Percentiles rank a stretch among this genome's conserved stretches.
Conservation (phyloP, 2,888 invertebrate genomes). For the Sthenelais limicola region DNA sequence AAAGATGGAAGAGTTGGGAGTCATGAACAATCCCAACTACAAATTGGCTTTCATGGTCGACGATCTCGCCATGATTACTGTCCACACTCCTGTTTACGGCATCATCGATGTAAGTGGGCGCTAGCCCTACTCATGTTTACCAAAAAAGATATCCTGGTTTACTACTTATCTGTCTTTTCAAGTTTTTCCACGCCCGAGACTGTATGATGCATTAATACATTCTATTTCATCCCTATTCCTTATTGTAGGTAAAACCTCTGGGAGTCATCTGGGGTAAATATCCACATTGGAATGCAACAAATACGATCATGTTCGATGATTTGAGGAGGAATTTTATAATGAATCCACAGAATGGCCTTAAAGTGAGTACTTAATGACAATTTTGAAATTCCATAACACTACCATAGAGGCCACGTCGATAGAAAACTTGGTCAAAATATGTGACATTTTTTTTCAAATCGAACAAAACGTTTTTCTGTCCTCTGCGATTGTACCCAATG, state of each 20-base stretch:
- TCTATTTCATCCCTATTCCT: no score
- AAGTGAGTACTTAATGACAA: conserved; percentile 72
- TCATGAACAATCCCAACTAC: conserved; percentile 83
- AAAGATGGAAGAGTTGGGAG: conserved; percentile 94
- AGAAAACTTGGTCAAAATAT: neutral
- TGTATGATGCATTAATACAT: no score
- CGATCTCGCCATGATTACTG: conserved; percentile 94
- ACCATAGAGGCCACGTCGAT: no score
- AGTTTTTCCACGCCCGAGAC: no score
- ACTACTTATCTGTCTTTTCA: no score
- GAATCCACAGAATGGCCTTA: conserved; percentile 95
- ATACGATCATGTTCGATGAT: conserved; percentile 99
- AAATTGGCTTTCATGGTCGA: conserved; percentile 95
- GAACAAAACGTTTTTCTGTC: neutral
- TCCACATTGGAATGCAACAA: conserved; percentile 87
- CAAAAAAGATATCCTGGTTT: no score
- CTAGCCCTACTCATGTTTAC: no score
- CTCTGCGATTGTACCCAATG: no score
- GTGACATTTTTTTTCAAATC: neutral
- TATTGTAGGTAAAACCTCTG: conserved; percentile 74
- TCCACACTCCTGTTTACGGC: conserved; percentile 91
- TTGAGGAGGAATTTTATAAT: conserved; percentile 95
- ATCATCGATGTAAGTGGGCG: conserved; percentile 83
- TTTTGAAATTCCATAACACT: no score
- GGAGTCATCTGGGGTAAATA: conserved; percentile 98